These are phyloP conservation scores for Uria aalge DNA, from an alignment of 2,113 vertebrate species.

Conservation along the genomic window DNA sequence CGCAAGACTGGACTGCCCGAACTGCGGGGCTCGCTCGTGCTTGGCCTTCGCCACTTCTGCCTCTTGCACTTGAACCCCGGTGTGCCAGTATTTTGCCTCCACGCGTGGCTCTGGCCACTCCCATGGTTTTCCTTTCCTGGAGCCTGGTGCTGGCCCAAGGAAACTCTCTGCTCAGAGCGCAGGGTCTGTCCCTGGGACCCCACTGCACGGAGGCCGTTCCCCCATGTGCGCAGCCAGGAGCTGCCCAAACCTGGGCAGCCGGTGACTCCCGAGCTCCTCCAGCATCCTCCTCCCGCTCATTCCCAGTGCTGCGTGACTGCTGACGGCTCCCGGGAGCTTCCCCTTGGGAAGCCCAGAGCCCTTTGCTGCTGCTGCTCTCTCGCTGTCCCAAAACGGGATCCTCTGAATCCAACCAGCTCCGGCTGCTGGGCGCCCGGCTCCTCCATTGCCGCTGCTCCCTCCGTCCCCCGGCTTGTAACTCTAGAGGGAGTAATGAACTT, in stretches of 20 bases:
- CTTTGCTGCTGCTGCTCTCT: not conserved
- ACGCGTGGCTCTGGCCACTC: rapidly evolving
- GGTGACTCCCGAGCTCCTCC: not conserved
- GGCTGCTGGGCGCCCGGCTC: rapidly evolving
- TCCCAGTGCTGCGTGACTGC: rapidly evolving
- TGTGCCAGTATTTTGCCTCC: rapidly evolving
- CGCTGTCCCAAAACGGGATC: rapidly evolving
- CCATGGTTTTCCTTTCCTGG: not conserved
- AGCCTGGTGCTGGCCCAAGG: not conserved
- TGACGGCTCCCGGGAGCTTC: not conserved
- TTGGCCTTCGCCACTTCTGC: not conserved
- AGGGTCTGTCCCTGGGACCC: not conserved
- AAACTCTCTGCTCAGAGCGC: not conserved
- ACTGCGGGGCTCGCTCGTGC: rapidly evolving
- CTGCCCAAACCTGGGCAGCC: not conserved
- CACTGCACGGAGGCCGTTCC: rapidly evolving
- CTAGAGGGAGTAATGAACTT: slow-evolving; percentile 3
- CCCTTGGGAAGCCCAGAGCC: not conserved
- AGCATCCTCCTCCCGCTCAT: not conserved
- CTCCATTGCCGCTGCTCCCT: not conserved
- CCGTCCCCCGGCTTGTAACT: not conserved
- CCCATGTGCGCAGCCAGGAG: rapidly evolving
- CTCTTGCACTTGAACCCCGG: not conserved
- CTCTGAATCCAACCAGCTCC: not conserved
- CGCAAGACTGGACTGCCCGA: rapidly evolving